These are phyloP conservation scores for Gryllus bimaculatus DNA, from an alignment of 1,140 invertebrate genomes.

Conservation along the genomic window DNA sequence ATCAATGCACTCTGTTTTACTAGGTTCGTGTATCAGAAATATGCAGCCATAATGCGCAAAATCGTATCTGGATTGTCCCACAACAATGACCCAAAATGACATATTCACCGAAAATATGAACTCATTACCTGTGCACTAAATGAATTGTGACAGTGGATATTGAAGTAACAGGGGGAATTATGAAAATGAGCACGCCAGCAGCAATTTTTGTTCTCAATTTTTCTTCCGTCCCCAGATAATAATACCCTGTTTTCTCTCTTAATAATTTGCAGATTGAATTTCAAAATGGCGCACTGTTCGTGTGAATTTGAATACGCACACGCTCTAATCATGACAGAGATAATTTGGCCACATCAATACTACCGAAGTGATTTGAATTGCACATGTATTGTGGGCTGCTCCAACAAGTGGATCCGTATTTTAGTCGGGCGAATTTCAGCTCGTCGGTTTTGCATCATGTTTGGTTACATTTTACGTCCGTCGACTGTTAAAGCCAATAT, in stretches of 20 bases:
- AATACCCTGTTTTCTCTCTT: neutral
- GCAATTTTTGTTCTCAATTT: conserved; percentile 2
- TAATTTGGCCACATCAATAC: neutral
- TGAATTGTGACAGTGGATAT: too few relatives aligned
- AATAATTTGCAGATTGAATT: neutral
- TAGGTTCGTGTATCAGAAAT: too few relatives aligned
- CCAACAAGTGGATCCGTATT: neutral
- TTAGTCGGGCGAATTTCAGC: neutral
- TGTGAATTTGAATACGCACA: neutral
- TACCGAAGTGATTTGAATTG: neutral
- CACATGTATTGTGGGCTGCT: neutral
- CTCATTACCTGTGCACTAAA: too few relatives aligned
- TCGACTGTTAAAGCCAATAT: neutral
- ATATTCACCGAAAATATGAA: too few relatives aligned
- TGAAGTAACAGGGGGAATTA: neutral
- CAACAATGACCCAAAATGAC: too few relatives aligned
- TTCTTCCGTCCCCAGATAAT: neutral
- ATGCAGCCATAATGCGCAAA: too few relatives aligned
- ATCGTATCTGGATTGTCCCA: too few relatives aligned
- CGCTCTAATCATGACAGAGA: neutral
- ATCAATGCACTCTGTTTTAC: too few relatives aligned
- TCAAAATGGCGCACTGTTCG: neutral
- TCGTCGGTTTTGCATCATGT: neutral
- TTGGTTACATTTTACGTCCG: neutral
- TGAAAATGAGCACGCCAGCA: neutral